Conservation (phyloP, 2,888 invertebrate species). For the Arenicola marina region DNA sequence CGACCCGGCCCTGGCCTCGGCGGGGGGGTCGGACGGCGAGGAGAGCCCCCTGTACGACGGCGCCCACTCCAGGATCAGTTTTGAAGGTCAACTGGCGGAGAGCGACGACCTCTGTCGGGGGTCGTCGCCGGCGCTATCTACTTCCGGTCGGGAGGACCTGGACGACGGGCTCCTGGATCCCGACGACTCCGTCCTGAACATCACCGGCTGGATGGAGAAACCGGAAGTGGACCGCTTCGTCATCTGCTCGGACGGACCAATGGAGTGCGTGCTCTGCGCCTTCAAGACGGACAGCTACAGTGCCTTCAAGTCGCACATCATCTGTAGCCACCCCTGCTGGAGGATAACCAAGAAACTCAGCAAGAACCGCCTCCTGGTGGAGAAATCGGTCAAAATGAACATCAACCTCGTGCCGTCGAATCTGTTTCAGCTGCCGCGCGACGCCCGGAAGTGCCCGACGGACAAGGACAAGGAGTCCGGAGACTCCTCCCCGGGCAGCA, state of each 20-base stretch:
- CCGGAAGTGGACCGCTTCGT: slow-evolving; percentile 25
- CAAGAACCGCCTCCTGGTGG: slow-evolving; percentile 30
- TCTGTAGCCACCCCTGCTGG: slow-evolving; percentile 32
- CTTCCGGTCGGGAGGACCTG: no score
- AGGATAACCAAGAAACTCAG: slow-evolving; percentile 32
- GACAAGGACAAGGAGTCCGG: not conserved
- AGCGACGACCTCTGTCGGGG: no score
- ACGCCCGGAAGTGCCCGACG: not conserved
- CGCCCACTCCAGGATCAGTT: no score
- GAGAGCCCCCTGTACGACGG: no score
- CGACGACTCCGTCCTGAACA: no score
- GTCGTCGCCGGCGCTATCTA: no score
- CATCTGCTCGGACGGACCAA: slow-evolving; percentile 29
- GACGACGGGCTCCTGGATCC: no score
- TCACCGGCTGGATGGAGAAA: not conserved
- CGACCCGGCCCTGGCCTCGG: no score
- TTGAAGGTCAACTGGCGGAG: no score
- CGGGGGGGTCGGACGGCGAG: no score
- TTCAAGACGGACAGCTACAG: slow-evolving; percentile 27
- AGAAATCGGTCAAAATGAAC: slow-evolving; percentile 23
- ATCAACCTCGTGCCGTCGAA: not conserved
- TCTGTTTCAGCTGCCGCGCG: not conserved
- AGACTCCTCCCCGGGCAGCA: not conserved
- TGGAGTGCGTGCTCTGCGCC: slow-evolving; percentile 28
- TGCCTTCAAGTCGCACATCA: slow-evolving; percentile 33